Conservation (phyloP, 2,113 vertebrate species). For the Gasterosteus nipponicus region DNA sequence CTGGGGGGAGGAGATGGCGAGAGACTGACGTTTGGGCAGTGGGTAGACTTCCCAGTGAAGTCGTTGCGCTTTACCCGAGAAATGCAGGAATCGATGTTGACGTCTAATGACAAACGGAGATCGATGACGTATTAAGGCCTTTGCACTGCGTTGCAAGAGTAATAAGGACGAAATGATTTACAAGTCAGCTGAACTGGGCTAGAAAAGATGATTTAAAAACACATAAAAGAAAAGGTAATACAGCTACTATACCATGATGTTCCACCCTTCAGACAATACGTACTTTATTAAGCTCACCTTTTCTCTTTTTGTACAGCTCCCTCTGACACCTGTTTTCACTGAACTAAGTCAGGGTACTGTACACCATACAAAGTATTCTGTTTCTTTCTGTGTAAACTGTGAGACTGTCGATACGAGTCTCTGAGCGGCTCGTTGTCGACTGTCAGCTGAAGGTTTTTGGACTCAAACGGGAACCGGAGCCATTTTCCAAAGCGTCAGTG, state of each 20-base stretch:
- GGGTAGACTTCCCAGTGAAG: conserved; percentile 1
- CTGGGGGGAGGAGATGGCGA: background rate
- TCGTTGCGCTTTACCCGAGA: conserved; percentile 26
- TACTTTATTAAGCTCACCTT: conserved; percentile 45
- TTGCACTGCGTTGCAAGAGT: conserved; percentile 48
- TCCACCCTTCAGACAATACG: conserved; percentile 33
- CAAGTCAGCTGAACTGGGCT: conserved; percentile 55
- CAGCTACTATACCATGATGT: conserved; percentile 50
- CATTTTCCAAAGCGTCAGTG: conserved; percentile 15
- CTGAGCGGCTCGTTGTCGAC: background rate
- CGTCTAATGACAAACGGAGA: background rate
- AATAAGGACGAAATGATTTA: conserved; percentile 21
- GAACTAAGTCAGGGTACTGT: conserved; percentile 42
- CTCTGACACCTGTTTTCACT: conserved; percentile 64
- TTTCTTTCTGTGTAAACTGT: conserved; percentile 16
- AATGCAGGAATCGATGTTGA: background rate
- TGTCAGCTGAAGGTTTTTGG: conserved; percentile 2
- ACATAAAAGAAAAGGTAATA: conserved; percentile 30
- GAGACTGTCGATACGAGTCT: background rate
- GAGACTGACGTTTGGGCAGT: background rate
- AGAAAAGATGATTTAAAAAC: conserved; percentile 16
- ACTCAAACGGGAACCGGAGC: conserved; percentile 21
- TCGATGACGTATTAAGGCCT: conserved; percentile 12
- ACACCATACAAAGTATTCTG: background rate
- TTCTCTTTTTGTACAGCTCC: conserved; percentile 61